Base-by-base conservation (phyloP, 2,888 invertebrate species). In the Meandrusa payeni region DNA sequence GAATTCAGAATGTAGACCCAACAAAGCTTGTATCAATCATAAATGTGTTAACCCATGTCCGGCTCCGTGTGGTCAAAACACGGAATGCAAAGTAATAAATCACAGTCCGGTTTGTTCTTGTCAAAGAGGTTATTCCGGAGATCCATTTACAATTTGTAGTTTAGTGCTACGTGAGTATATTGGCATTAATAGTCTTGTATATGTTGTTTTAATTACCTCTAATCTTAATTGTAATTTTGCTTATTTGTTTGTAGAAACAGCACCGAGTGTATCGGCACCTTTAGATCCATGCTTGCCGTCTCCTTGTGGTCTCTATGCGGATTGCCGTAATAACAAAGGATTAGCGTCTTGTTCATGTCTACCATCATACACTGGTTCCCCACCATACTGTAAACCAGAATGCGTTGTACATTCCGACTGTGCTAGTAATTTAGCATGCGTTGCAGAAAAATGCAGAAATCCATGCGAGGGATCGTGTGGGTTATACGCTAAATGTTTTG, bases 81-180 rank as follows among this genome's bases (percentile, higher is more conserved):
- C 93, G 7, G 85, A 90, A 43, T 94, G 94, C 55, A 89, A 90
- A 69, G 92, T 93, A 3, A 88, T 90, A 12, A 92, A 93, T 63
- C 94, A 94, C 61, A 91, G 91, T 52, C 93, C 94, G 3, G 88
- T 93, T 15, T 94, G 94, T 64, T 90, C 90, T 36, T 94, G 94
- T 64, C 85, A 89, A 28, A 69, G 80, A n/a, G 91, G 91, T 34
- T 92, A 89, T 68, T 88, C 91, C 28, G 94, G 94, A 52, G 89
- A 91, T 69, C 92, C 93, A 4, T 93, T 94, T 62, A 91, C 91
- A 1, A 86, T 89, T 49, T 93, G 93, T 57, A 70, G 82, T 47
- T 72, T 80, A 31, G 67, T 89, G 52, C 76, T 89, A 64, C 89
- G 92, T 92, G 85, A 89, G 87, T 80, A 38, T 31, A n/a, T n/a